phyloP scores from a whole-genome alignment of 2,113 vertebrate species.

The Actenoides hombroni region DNA sequence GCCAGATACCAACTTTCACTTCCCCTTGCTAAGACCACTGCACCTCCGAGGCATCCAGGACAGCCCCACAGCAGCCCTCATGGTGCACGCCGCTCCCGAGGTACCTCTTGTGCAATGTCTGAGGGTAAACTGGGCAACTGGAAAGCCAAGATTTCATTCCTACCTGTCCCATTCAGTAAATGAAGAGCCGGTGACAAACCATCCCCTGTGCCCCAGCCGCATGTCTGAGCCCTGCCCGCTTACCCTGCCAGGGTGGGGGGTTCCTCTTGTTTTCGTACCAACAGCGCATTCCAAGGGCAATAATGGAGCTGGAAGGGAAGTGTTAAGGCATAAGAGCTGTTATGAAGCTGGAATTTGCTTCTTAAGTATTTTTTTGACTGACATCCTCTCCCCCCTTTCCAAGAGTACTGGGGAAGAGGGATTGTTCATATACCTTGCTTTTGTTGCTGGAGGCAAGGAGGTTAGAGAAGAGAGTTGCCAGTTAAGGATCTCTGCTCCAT shows the following conservation, averaged over 20 bases:
- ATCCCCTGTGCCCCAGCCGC: rapidly evolving
- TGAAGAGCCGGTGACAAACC: rapidly evolving
- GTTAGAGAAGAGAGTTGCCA: neutral
- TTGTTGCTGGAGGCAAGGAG: neutral
- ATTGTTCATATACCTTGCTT: rapidly evolving
- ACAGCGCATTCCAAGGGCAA: rapidly evolving
- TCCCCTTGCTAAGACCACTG: rapidly evolving
- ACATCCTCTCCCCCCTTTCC: neutral
- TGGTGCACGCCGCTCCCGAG: rapidly evolving
- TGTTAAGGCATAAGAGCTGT: neutral
- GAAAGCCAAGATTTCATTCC: neutral
- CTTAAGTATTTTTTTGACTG: neutral
- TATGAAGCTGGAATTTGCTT: neutral
- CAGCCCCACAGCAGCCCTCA: rapidly evolving
- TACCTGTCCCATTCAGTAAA: rapidly evolving
- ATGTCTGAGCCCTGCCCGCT: rapidly evolving
- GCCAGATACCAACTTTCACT: neutral
- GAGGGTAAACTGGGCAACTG: neutral
- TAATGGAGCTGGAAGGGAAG: neutral
- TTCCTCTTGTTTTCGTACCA: neutral
- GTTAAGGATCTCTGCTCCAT: neutral
- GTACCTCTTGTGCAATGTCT: rapidly evolving
- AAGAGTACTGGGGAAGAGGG: neutral
- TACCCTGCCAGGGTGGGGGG: neutral
- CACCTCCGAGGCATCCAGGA: rapidly evolving